Evolutionary conservation across 92 coral and sea anemone genomes (phyloP).

Genomic region (Diadumene lineata): DNA sequence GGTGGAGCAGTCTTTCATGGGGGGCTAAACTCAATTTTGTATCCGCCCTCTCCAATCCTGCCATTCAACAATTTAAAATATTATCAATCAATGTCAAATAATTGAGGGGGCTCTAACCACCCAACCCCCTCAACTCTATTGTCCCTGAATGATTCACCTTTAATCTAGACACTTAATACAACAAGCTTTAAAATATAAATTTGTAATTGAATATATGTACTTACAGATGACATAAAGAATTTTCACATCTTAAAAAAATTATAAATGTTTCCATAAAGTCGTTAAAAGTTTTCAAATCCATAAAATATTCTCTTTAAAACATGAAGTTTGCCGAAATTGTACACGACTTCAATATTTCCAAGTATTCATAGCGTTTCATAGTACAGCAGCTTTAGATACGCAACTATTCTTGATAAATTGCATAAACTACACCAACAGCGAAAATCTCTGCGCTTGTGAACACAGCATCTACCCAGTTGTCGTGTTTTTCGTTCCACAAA

Average conservation of each 20-base stretch:
- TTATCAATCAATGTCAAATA: too few relatives aligned
- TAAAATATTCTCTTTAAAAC: too few relatives aligned
- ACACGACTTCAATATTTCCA: not conserved
- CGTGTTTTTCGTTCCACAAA: slow-evolving; percentile 91
- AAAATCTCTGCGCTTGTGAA: slow-evolving; percentile 63
- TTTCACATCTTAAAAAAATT: not conserved
- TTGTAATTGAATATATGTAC: not conserved
- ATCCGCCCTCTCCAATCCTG: too few relatives aligned
- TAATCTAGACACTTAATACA: too few relatives aligned
- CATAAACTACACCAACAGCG: slow-evolving; percentile 85
- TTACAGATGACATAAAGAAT: slow-evolving; percentile 27
- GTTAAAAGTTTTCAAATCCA: not conserved
- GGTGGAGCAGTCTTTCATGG: too few relatives aligned
- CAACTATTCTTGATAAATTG: slow-evolving; percentile 73
- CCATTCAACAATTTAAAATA: too few relatives aligned
- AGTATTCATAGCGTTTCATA: too few relatives aligned
- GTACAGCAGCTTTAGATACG: too few relatives aligned
- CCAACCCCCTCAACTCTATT: too few relatives aligned
- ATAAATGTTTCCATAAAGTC: not conserved
- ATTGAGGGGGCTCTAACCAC: too few relatives aligned
- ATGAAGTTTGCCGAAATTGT: not conserved
- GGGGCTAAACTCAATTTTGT: too few relatives aligned
- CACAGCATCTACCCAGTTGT: slow-evolving; percentile 86
- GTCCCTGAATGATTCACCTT: too few relatives aligned
- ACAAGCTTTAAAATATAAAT: not conserved